A percentile compares a stretch with the other conserved stretches of the same genome.
Evolutionary conservation across 2,113 vertebrate genomes (phyloP).

Genomic region (Tetrax tetrax): DNA sequence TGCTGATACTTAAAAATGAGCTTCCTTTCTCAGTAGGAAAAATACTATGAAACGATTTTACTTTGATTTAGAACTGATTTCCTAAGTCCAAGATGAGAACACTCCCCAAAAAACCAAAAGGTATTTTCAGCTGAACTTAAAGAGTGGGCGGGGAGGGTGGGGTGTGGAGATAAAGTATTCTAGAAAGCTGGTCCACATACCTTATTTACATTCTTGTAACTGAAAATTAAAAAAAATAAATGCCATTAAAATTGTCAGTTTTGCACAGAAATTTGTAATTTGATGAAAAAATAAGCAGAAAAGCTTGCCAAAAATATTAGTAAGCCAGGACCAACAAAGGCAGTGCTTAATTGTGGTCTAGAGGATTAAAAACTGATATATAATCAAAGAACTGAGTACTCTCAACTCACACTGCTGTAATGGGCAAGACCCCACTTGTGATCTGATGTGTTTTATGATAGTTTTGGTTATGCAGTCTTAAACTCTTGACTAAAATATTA

Average conservation of each 20-base stretch:
- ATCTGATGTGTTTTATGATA: background rate
- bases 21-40: background rate
- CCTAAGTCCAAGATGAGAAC: background rate
- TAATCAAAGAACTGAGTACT: background rate
- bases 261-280: background rate
- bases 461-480: background rate
- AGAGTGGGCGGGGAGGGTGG: background rate
- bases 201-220: background rate
- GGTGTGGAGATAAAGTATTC: background rate
- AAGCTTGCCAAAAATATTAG: background rate
- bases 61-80: background rate
- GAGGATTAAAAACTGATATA: background rate
- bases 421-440: background rate
- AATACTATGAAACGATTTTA: background rate
- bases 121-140: background rate
- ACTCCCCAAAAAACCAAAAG: background rate
- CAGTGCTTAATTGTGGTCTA: background rate
- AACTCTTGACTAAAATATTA: background rate
- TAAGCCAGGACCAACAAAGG: background rate
- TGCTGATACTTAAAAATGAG: background rate
- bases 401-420: background rate
- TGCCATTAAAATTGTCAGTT: background rate
- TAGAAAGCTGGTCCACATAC: background rate
- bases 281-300: background rate
- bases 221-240: background rate